Conservation (phyloP, 2,888 invertebrate genomes). For the Lampropteryx suffumata region DNA sequence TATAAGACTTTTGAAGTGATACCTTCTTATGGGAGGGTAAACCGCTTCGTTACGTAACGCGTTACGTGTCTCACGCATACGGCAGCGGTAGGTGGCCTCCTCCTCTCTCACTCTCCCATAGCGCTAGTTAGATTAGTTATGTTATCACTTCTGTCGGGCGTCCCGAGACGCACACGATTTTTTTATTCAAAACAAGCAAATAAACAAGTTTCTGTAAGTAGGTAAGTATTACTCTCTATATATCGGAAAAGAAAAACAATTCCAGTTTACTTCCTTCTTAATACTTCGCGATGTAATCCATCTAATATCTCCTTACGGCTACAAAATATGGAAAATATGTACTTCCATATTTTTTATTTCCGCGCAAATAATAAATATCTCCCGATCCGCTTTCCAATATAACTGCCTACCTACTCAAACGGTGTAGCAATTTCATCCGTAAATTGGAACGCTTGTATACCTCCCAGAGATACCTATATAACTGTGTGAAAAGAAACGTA, state of each 20-base stretch:
- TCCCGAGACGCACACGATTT: no score
- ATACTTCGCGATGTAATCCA: conserved; percentile 33
- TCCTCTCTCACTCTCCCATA: no score
- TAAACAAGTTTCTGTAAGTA: not conserved
- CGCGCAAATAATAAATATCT: conserved; percentile 39
- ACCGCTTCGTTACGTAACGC: no score
- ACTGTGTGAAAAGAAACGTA: conserved; percentile 30
- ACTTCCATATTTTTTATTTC: conserved; percentile 33
- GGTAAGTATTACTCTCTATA: conserved; percentile 8
- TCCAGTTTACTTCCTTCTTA: conserved; percentile 24
- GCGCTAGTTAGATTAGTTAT: no score
- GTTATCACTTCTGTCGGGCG: no score
- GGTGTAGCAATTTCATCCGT: conserved; percentile 48
- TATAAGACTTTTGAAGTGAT: no score
- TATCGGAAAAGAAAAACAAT: conserved; percentile 31
- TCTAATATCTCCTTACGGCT: conserved; percentile 29
- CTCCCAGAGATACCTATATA: conserved; percentile 30
- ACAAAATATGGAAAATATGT: conserved; percentile 32
- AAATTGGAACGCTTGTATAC: conserved; percentile 48
- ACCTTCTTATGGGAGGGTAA: no score
- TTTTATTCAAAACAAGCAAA: no score
- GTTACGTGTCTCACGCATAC: no score
- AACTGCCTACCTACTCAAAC: conserved; percentile 39
- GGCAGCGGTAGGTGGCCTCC: no score
- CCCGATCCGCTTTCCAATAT: conserved; percentile 37